Evolutionary conservation across 2,888 invertebrate genomes (phyloP).

Genomic region (Diloba caeruleocephala): DNA sequence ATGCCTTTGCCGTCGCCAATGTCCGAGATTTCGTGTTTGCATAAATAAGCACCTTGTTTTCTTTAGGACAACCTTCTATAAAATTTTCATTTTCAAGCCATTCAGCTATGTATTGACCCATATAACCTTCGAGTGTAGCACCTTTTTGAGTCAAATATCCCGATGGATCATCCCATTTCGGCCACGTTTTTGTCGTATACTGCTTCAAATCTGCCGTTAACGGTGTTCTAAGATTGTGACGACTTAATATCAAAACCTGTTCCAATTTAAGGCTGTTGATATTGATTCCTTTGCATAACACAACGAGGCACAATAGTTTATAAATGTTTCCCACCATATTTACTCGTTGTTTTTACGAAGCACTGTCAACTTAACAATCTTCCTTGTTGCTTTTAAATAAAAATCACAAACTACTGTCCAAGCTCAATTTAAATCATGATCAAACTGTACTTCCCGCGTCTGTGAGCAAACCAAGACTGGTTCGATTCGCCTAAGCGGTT

Average conservation of each 20-base stretch:
- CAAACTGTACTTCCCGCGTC: slow-evolving; percentile 14
- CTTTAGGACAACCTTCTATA: slow-evolving; percentile 64
- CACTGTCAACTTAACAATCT: slow-evolving; percentile 13
- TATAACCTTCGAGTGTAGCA: slow-evolving; percentile 67
- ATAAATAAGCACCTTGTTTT: slow-evolving; percentile 65
- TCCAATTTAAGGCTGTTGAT: slow-evolving; percentile 39
- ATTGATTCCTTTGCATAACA: slow-evolving; percentile 32
- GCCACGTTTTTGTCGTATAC: slow-evolving; percentile 68
- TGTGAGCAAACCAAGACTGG: slow-evolving; percentile 29
- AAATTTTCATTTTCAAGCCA: slow-evolving; percentile 69
- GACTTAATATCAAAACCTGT: slow-evolving; percentile 74
- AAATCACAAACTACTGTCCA: neutral
- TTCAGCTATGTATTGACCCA: slow-evolving; percentile 71
- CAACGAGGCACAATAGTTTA: slow-evolving; percentile 18
- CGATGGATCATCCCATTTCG: slow-evolving; percentile 62
- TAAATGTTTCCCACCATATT: slow-evolving; percentile 31
- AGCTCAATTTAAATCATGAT: slow-evolving; percentile 2
- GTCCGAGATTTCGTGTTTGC: slow-evolving; percentile 76
- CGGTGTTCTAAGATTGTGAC: slow-evolving; percentile 76
- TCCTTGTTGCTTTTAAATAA: neutral
- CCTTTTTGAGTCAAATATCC: slow-evolving; percentile 76
- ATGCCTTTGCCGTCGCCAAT: slow-evolving; percentile 68
- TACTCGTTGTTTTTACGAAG: neutral
- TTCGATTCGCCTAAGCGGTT: slow-evolving; percentile 15
- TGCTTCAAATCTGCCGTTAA: slow-evolving; percentile 59